Percentiles rank a stretch among this genome's conserved stretches.
These are phyloP conservation scores for Hofmannophila pseudospretella DNA, from an alignment of 2,888 invertebrate genomes.

Conservation along the genomic window DNA sequence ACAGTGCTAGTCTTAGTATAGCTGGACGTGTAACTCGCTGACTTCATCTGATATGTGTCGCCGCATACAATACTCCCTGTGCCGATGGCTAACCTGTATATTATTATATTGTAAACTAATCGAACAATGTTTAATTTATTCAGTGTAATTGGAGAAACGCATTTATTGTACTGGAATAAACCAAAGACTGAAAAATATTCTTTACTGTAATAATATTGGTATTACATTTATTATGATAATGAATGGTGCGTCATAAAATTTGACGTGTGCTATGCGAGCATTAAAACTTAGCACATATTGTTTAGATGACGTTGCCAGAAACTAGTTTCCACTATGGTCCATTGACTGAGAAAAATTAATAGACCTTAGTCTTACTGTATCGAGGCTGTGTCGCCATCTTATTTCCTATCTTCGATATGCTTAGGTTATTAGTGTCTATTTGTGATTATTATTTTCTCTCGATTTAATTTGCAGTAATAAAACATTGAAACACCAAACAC, in stretches of 20 bases:
- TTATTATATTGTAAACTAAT: conserved; percentile 21
- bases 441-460: neutral
- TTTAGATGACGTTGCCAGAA: neutral
- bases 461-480: neutral
- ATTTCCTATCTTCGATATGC: too few species aligned
- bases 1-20: conserved; percentile 43
- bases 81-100: conserved; percentile 14
- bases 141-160: conserved; percentile 36
- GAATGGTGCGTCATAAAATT: conserved; percentile 29
- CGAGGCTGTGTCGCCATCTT: neutral
- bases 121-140: conserved; percentile 40
- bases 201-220: conserved; percentile 59
- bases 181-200: conserved; percentile 72
- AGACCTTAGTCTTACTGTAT: neutral
- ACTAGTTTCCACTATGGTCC: neutral
- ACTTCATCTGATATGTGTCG: conserved; percentile 48
- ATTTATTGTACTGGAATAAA: conserved; percentile 61
- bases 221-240: conserved; percentile 47
- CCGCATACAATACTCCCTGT: conserved; percentile 4
- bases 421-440: neutral
- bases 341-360: neutral
- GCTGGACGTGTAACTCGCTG: conserved; percentile 19
- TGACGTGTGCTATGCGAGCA: conserved; percentile 14
- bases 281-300: neutral
- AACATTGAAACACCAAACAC: too few species aligned